phyloP scores from a whole-genome alignment of 1,140 invertebrate species.

The Pristionchus pacificus region DNA sequence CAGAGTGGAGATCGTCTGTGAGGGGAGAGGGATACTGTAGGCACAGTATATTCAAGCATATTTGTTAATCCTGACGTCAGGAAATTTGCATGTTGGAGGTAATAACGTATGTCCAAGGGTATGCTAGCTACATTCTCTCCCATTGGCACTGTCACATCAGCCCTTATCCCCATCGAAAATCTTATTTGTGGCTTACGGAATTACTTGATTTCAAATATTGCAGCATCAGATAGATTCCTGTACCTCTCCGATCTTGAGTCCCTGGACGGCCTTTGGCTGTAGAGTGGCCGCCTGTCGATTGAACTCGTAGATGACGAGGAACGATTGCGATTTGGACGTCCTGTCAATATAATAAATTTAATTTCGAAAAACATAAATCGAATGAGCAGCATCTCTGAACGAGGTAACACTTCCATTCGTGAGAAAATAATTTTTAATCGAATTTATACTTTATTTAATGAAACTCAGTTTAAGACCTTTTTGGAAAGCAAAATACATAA shows the following conservation, averaged over 20 bases:
- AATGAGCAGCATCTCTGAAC: slow-evolving; percentile 81
- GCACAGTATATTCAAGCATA: too few relatives aligned
- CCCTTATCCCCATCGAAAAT: neutral
- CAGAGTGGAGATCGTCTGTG: slow-evolving; percentile 29
- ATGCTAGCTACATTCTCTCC: neutral
- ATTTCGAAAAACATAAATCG: too few relatives aligned
- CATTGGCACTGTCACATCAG: slow-evolving; percentile 1
- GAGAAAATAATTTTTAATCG: too few relatives aligned
- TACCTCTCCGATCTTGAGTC: slow-evolving; percentile 11
- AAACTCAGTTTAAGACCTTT: too few relatives aligned
- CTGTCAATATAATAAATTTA: too few relatives aligned
- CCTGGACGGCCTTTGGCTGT: slow-evolving; percentile 14
- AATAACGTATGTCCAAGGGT: neutral
- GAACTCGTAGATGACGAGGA: slow-evolving; percentile 16
- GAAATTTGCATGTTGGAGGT: neutral
- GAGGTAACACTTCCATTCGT: neutral
- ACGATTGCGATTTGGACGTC: slow-evolving; percentile 10
- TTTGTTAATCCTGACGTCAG: too few relatives aligned
- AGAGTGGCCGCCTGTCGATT: slow-evolving; percentile 12
- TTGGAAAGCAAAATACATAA: too few relatives aligned
- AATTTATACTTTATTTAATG: too few relatives aligned
- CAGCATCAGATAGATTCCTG: too few relatives aligned
- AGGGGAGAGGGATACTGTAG: slow-evolving; percentile 2
- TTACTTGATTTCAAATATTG: neutral
- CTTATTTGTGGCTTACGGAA: neutral